Conservation (phyloP, 1,140 invertebrate genomes). For the Samia ricini region DNA sequence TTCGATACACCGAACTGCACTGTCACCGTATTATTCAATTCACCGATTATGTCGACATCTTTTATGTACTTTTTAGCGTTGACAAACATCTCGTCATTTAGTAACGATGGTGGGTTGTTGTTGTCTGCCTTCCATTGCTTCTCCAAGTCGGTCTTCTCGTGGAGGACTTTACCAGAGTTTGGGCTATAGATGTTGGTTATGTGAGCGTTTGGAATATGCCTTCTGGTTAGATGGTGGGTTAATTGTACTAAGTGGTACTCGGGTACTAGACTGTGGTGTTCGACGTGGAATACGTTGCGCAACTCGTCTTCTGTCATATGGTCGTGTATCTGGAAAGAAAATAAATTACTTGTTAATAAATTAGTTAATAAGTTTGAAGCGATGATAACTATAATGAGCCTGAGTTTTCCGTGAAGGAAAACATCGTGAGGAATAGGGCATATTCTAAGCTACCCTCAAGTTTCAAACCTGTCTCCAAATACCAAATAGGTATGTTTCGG, state of each 20-base stretch:
- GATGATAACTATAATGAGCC: too few species aligned
- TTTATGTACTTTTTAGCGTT: slow-evolving; percentile 59
- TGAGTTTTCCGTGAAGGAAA: too few species aligned
- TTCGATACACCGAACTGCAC: slow-evolving; percentile 51
- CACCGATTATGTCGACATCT: slow-evolving; percentile 64
- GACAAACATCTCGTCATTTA: slow-evolving; percentile 68
- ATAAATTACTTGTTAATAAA: slow-evolving; percentile 16
- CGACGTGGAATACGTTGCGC: slow-evolving; percentile 88
- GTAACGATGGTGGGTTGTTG: slow-evolving; percentile 44
- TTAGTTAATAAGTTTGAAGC: too few species aligned
- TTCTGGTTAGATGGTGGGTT: slow-evolving; percentile 73
- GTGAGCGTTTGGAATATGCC: slow-evolving; percentile 56
- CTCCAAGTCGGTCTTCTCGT: slow-evolving; percentile 58
- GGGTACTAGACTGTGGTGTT: slow-evolving; percentile 83
- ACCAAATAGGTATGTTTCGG: too few species aligned
- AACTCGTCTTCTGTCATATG: slow-evolving; percentile 90
- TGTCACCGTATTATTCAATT: slow-evolving; percentile 64
- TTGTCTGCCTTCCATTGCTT: background rate
- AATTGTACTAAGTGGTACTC: slow-evolving; percentile 78
- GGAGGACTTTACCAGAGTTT: slow-evolving; percentile 48
- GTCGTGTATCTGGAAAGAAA: slow-evolving; percentile 86
- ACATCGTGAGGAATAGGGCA: too few species aligned
- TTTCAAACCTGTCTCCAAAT: too few species aligned
- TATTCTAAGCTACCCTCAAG: too few species aligned
- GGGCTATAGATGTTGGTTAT: slow-evolving; percentile 41